Base-by-base conservation (phyloP, 2,888 invertebrate genomes). In the Microplitis manilae region DNA sequence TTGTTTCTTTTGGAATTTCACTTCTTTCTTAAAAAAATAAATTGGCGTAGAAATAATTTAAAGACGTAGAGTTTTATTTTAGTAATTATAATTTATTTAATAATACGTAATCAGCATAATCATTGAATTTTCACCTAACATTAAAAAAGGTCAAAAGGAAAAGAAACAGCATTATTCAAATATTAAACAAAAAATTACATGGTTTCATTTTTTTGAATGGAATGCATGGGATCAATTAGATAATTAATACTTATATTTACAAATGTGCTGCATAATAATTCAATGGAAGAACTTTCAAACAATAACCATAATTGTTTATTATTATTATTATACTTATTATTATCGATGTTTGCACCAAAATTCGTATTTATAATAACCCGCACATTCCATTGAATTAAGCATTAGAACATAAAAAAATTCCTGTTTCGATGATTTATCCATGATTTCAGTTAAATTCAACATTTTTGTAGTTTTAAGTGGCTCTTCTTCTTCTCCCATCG, bases 191-290 rank as follows among this genome's bases (percentile, higher is more conserved):
- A 72, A 61, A 38, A 77, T 79, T 65, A 78, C 82, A 84, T 82
- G 81, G 41, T 68, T 82, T 61, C 38, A 15, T 39, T 60, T 72
- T 9, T 38, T 38, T n/a, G 62, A 72, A 73, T 85, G 87, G 86
- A 87, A 87, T 87, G 86, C 85, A 85, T 84, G 83, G 79, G 79
- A 80, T 81, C 73, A 83, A 83, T 86, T 83, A 80, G 83, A 79
- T 77, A 83, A 83, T 77, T 83, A 79, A 78, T 77, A 79, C 69
- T 81, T 87, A 62, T 62, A 87, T 87, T 82, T 88, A 87, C 87
- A 87, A 84, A 83, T 84, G 84, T 86, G 84, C 82, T 85, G 82
- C 79, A 81, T 80, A 82, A 80, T 80, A 85, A 86, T 30, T 82
- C 84, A 85, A 86, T 85, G 87, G 86, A 87, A 85, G 86, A 86